phyloP scores from a whole-genome alignment of 1,140 invertebrate genomes.

The Achatina immaculata region DNA sequence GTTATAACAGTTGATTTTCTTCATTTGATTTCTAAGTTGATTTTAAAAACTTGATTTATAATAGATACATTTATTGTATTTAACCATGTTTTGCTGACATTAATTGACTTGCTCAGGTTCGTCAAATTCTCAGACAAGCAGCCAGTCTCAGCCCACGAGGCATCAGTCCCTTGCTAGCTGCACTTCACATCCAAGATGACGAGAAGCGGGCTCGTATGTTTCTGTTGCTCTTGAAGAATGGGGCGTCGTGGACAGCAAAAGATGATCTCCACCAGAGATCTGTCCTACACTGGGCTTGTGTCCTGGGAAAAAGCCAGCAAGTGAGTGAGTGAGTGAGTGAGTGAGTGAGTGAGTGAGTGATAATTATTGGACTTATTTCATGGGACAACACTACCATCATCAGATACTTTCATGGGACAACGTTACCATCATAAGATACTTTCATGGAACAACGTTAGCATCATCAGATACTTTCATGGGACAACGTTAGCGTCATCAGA shows the following conservation, averaged over 20 bases:
- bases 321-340: background rate
- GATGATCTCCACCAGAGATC: constrained; percentile 45
- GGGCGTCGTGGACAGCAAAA: constrained; percentile 50
- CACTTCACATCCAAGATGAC: constrained; percentile 57
- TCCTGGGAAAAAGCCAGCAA: constrained; percentile 52
- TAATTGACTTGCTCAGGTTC: constrained; percentile 16
- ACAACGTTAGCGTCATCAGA: too few relatives aligned
- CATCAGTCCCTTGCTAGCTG: constrained; percentile 55
- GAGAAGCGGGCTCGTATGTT: constrained; percentile 57
- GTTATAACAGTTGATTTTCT: too few relatives aligned
- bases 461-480: too few relatives aligned
- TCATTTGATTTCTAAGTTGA: too few relatives aligned
- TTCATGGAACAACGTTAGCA: too few relatives aligned
- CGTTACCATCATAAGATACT: too few relatives aligned
- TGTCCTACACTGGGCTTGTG: constrained; percentile 59
- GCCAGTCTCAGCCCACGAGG: constrained; percentile 91
- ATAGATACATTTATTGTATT: background rate
- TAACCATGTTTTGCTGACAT: background rate
- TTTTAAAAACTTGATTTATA: background rate
- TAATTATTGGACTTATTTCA: background rate
- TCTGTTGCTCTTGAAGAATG: constrained; percentile 48
- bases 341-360: background rate
- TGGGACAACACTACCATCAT: too few relatives aligned
- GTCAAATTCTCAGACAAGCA: constrained; percentile 51
- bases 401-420: too few relatives aligned